Conservation (phyloP, 1,140 invertebrate genomes). For the Cecropterus lyciades region DNA sequence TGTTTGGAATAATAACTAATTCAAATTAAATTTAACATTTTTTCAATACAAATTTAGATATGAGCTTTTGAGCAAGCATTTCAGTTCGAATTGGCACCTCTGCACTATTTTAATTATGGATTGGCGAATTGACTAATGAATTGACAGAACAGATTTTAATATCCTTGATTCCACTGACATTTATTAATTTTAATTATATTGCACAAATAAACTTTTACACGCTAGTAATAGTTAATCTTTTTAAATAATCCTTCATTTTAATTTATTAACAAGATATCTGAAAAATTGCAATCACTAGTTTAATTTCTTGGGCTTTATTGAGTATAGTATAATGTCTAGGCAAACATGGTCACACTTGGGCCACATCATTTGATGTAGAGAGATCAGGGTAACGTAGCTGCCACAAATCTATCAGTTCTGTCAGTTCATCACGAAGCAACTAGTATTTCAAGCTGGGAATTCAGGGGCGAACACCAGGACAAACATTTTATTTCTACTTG, state of each 20-base stretch:
- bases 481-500: slow-evolving; percentile 51
- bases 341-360: slow-evolving; percentile 8
- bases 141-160: slow-evolving; percentile 10
- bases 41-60: slow-evolving; percentile 30
- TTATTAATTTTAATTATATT: slow-evolving; percentile 11
- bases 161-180: slow-evolving; percentile 6
- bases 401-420: slow-evolving; percentile 16
- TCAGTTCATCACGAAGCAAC: slow-evolving; percentile 16
- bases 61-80: slow-evolving; percentile 34
- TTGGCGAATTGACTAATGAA: slow-evolving; percentile 1
- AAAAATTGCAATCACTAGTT: no score
- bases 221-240: no score
- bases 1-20: slow-evolving; percentile 7
- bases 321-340: neutral
- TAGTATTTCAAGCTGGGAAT: slow-evolving; percentile 10
- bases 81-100: slow-evolving; percentile 44
- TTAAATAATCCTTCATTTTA: no score
- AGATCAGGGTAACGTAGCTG: slow-evolving; percentile 26
- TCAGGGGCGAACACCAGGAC: slow-evolving; percentile 35
- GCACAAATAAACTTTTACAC: neutral
- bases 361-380: slow-evolving; percentile 12
- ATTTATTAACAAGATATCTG: no score
- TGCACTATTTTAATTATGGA: slow-evolving; percentile 33
- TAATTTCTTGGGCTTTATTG: no score
- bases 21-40: slow-evolving; percentile 6